Evolutionary conservation across 1,140 invertebrate genomes (phyloP).

Genomic region (Drosophila simulans): DNA sequence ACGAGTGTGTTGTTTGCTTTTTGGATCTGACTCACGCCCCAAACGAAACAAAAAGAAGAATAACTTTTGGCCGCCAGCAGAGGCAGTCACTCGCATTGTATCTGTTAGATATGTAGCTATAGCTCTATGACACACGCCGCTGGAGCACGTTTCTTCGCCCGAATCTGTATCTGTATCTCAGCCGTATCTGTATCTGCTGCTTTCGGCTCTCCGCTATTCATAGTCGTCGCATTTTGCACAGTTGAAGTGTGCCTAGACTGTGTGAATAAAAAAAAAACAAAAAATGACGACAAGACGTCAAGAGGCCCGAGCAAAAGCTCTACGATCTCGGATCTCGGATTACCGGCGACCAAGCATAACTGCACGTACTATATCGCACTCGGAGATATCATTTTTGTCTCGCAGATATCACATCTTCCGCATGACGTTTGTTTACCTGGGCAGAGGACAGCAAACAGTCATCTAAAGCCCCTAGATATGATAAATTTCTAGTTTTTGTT

Average conservation of each 20-base stretch:
- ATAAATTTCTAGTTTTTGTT: slow-evolving; percentile 14
- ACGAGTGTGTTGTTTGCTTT: slow-evolving; percentile 54
- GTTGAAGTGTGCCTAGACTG: slow-evolving; percentile 81
- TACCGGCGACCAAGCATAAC: slow-evolving; percentile 75
- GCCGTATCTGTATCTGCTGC: slow-evolving; percentile 44
- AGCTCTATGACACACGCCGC: slow-evolving; percentile 71
- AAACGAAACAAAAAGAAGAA: slow-evolving; percentile 42
- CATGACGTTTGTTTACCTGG: slow-evolving; percentile 61
- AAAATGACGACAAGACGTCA: slow-evolving; percentile 70
- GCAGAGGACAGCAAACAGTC: slow-evolving; percentile 21
- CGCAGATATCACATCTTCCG: slow-evolving; percentile 62
- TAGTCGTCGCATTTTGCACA: slow-evolving; percentile 71
- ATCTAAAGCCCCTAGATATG: slow-evolving; percentile 32
- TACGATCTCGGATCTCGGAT: slow-evolving; percentile 51
- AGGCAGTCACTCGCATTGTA: slow-evolving; percentile 32
- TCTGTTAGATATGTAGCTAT: slow-evolving; percentile 54
- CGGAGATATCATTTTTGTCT: slow-evolving; percentile 35
- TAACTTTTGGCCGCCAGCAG: slow-evolving; percentile 31
- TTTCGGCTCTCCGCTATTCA: slow-evolving; percentile 53
- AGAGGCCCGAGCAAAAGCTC: slow-evolving; percentile 25
- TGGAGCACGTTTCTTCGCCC: slow-evolving; percentile 69
- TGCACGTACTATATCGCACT: slow-evolving; percentile 70
- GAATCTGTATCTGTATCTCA: slow-evolving; percentile 33
- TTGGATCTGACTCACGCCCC: slow-evolving; percentile 71
- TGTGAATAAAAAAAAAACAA: slow-evolving; percentile 40